Conservation (phyloP, 1,140 invertebrate genomes). For the Zaprionus camerounensis region DNA sequence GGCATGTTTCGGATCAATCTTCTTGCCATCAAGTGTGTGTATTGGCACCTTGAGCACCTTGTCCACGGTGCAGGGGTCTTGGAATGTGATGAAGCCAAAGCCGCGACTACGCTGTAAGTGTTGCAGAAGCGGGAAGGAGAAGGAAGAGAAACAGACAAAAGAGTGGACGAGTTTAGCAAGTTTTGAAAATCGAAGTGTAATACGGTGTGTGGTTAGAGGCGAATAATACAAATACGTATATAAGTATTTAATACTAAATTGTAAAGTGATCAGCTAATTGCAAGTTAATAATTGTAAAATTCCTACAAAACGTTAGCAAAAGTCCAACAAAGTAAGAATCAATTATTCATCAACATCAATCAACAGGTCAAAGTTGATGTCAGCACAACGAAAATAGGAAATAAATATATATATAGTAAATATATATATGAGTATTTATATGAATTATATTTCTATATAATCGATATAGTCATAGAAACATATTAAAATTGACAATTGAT, state of each 20-base stretch:
- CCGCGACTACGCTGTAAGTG: slow-evolving; percentile 93
- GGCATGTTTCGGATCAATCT: slow-evolving; percentile 96
- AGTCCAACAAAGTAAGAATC: slow-evolving; percentile 75
- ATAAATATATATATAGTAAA: slow-evolving; percentile 21
- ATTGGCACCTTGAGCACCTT: slow-evolving; percentile 95
- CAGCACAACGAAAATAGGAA: slow-evolving; percentile 38
- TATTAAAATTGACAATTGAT: slow-evolving; percentile 1
- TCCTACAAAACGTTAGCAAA: slow-evolving; percentile 81
- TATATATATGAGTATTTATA: slow-evolving; percentile 51
- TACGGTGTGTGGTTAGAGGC: slow-evolving; percentile 60
- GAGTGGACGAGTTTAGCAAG: background rate
- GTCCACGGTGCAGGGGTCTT: slow-evolving; percentile 94
- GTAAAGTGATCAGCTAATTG: slow-evolving; percentile 63
- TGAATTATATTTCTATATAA: slow-evolving; percentile 44
- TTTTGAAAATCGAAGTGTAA: background rate
- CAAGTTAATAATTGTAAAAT: slow-evolving; percentile 73
- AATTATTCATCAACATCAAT: slow-evolving; percentile 64
- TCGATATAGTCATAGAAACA: slow-evolving; percentile 31
- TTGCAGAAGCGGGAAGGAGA: slow-evolving; percentile 27
- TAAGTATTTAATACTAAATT: slow-evolving; percentile 52
- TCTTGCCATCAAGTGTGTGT: slow-evolving; percentile 96
- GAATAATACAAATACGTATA: slow-evolving; percentile 38
- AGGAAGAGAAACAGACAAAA: slow-evolving; percentile 37
- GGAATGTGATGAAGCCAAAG: slow-evolving; percentile 97
- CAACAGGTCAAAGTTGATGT: slow-evolving; percentile 54